Evolutionary conservation across 2,113 vertebrate species (phyloP), one percentile per base, ranked within the genome.

Genomic region (Pelecanoides urinatrix): DNA sequence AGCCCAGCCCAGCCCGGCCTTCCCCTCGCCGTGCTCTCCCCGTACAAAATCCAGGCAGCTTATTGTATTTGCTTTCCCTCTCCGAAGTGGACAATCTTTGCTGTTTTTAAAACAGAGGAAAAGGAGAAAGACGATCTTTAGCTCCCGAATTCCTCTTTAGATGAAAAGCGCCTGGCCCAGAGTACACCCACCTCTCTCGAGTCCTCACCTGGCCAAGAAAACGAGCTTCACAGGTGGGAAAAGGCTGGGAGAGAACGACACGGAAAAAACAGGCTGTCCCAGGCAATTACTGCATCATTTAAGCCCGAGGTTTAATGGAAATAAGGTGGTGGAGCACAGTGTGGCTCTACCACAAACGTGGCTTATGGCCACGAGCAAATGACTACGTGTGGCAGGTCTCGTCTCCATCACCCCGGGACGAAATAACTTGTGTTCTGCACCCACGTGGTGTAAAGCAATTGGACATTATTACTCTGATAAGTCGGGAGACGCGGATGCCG

Each of bases 401-500:
- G 4, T 27, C 61, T 19, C 77, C 86, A 0, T 47, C 9, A 6
- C 29, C 55, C 15, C 3, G 88, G 47, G 44, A 18, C 4, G 29
- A n/a, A 10, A 4, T 3, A 14, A 10, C 47, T 6, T 3, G 2
- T 4, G 25, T 15, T 30, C 44, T 4, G 63, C 68, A 27, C 32
- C 32, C 5, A 3, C 16, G 0, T 0, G 17, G 65, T 6, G 0
- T 16, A 13, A 10, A 7, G 45, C 49, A 11, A 10, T 5, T 0
- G 10, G 71, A 20, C 9, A 0, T 32, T 0, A 3, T 3, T 8
- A 9, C 17, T 19, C 30, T 1, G 7, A 1, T 2, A 3, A 15
- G 68, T 4, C 1, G 0, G n/a, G 59, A 38, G 55, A 3, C 2
- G 6, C 0, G 4, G 68, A 0, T 12, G 44, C 20, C 0, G 1